Percentiles rank a stretch among this genome's conserved stretches.
Evolutionary conservation across 1,140 invertebrate species (phyloP).

Genomic region (Platyscapa corneri): DNA sequence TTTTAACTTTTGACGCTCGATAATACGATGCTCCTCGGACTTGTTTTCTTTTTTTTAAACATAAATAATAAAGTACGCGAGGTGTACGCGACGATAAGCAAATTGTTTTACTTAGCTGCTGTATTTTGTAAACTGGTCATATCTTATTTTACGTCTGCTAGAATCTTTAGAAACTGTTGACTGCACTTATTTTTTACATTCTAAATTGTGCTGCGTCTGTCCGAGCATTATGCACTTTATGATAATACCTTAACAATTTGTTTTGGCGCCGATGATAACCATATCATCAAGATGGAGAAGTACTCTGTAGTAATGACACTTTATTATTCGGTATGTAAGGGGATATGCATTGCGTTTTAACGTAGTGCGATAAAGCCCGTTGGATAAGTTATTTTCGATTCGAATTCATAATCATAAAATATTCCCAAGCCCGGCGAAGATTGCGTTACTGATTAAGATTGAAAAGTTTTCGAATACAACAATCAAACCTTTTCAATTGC

Average conservation of each 20-base stretch:
- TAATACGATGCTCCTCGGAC: background rate
- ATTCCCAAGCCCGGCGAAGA: background rate
- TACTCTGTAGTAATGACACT: no score
- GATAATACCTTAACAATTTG: background rate
- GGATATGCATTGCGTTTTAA: no score
- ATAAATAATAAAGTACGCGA: conserved; percentile 33
- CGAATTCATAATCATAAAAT: background rate
- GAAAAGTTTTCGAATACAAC: background rate
- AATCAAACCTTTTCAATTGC: background rate
- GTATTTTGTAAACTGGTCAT: conserved; percentile 21
- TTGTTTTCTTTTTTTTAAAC: background rate
- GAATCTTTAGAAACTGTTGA: background rate
- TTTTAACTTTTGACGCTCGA: conserved; percentile 39
- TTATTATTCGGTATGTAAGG: no score
- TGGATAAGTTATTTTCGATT: no score
- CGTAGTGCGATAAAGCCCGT: no score
- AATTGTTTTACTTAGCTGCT: conserved; percentile 40
- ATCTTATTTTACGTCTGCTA: background rate
- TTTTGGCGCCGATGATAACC: background rate
- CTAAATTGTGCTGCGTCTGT: background rate
- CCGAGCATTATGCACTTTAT: background rate
- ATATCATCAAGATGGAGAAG: no score
- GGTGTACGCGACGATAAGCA: conserved; percentile 30
- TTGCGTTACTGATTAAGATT: background rate
- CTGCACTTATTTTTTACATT: background rate